A percentile compares a stretch with the other conserved stretches of the same genome.
phyloP scores from a whole-genome alignment of 1,140 invertebrate genomes.

The Cyclina sinensis region DNA sequence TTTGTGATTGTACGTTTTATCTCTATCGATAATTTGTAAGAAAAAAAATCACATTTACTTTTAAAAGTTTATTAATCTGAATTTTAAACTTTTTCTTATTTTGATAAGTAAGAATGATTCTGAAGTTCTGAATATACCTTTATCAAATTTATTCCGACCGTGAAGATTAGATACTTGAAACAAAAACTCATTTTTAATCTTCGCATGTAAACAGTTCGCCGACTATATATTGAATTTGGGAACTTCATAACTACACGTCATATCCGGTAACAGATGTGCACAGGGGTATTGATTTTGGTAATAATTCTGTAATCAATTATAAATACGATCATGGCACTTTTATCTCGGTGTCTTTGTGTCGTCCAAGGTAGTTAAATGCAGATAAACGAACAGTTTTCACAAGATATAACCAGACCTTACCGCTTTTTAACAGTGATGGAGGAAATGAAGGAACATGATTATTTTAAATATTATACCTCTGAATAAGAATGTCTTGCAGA shows the following conservation, averaged over 20 bases:
- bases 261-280: slow-evolving; percentile 4
- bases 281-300: slow-evolving; percentile 4
- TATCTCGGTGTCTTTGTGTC: too few species aligned
- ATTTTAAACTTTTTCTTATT: not conserved
- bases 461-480: too few species aligned
- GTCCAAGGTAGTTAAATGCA: too few species aligned
- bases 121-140: not conserved
- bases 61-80: not conserved
- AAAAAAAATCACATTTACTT: not conserved
- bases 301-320: too few species aligned
- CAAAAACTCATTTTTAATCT: not conserved
- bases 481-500: too few species aligned
- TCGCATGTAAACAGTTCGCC: not conserved
- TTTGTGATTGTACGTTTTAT: not conserved
- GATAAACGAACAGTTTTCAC: too few species aligned
- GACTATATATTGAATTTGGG: not conserved
- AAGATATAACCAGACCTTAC: too few species aligned
- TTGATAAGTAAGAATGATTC: not conserved
- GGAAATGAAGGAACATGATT: too few species aligned
- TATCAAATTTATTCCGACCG: not conserved
- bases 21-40: not conserved
- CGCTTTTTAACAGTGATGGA: too few species aligned
- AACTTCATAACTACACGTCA: not conserved
- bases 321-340: too few species aligned
- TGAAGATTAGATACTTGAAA: not conserved